phyloP scores from a whole-genome alignment of 2,113 vertebrate species.

The Cricetomys ansorgei region DNA sequence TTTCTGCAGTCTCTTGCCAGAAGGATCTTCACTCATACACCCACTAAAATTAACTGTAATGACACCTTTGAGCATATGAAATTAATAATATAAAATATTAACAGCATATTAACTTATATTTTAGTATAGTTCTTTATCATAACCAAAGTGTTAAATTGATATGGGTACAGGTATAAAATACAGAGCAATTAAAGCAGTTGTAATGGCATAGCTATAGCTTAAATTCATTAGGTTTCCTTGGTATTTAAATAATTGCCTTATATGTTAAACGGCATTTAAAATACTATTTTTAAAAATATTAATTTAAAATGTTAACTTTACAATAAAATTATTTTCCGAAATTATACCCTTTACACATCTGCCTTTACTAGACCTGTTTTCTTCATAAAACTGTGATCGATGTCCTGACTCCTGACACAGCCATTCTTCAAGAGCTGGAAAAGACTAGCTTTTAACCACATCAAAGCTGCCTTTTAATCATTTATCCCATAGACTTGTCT shows the following conservation, averaged over 20 bases:
- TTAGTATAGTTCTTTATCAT: neutral
- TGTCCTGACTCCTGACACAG: neutral
- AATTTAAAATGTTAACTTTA: neutral
- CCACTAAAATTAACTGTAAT: neutral
- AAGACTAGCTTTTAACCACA: conserved; percentile 18
- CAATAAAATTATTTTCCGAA: neutral
- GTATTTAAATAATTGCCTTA: neutral
- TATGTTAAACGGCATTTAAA: neutral
- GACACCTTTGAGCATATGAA: neutral
- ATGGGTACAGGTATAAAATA: neutral
- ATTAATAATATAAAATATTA: neutral
- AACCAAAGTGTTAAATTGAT: neutral
- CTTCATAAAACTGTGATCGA: conserved; percentile 43
- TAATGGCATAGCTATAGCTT: neutral
- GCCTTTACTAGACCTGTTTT: neutral
- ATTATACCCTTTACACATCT: neutral
- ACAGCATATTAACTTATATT: neutral
- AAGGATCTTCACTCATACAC: neutral
- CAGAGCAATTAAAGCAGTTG: neutral
- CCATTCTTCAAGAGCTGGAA: neutral
- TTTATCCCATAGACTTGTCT: neutral
- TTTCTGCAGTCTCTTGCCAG: neutral
- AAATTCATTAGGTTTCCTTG: neutral
- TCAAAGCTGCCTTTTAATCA: neutral
- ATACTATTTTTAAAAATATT: neutral